Base-by-base conservation (phyloP, 2,888 invertebrate genomes). In the Lochmaea crataegi region DNA sequence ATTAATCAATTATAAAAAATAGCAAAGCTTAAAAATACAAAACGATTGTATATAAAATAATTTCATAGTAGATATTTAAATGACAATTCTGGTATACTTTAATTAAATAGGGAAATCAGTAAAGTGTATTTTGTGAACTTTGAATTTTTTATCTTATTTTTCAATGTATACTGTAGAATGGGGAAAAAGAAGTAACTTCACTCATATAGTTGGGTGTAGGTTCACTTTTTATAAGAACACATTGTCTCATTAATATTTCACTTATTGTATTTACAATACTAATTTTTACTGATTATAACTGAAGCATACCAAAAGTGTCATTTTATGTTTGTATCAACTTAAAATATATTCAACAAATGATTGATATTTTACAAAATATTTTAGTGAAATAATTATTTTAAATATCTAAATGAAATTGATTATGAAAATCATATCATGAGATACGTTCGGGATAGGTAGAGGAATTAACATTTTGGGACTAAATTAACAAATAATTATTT, bases 1-100 rank as follows among this genome's bases (percentile, higher is more conserved):
- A 71, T 32, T 32, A 16, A 63, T 63, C 42, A 63, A 18, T 63
- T 63, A 63, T 63, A 76, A 74, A 76, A 74, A 69, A 72, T 64
- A 70, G 70, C 64, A 64, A 70, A 65, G 64, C 48, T 61, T 57
- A 16, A 63, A 26, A 58, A 71, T 65, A 69, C 61, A 73, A 65
- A 68, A 42, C 53, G 45, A 56, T 53, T 53, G 53, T 53, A 53
- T 72, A 48, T 63, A 63, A 63, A 42, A 38, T 42, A 38, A 41
- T 16, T 16, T 63, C 18, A 42, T 41, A 63, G 11, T 41, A 63
- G 42, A 42, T 63, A 63, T 41, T 38, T n/a, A 42, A 63, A 42
- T 63, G 61, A 42, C 42, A 42, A 9, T 53, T 53, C 53, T 53
- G 53, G 53, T 10, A 53, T 10, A 53, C 53, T 53, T 53, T 53